These are phyloP conservation scores for Monomorium pharaonis DNA, from an alignment of 1,140 invertebrate genomes.

Conservation along the genomic window DNA sequence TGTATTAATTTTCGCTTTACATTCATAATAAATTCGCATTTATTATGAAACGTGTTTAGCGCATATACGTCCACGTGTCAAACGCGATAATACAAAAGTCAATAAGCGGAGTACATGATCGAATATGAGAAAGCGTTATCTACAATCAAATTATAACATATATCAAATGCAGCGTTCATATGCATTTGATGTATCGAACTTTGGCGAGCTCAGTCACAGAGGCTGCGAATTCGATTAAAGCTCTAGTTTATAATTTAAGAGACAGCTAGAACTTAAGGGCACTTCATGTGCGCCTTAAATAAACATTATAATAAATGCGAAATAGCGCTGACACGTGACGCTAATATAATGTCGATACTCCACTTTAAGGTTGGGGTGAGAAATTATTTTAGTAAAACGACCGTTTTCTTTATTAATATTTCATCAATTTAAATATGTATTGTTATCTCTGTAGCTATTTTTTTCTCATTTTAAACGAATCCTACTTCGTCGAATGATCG, in stretches of 20 bases:
- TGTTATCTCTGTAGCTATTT: neutral
- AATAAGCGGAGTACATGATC: conserved; percentile 31
- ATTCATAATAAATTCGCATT: conserved; percentile 16
- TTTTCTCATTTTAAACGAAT: neutral
- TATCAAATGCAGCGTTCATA: conserved; percentile 40
- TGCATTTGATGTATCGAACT: conserved; percentile 53
- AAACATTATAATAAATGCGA: conserved; percentile 56
- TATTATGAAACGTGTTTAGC: neutral
- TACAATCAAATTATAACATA: conserved; percentile 44
- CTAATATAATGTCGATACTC: neutral
- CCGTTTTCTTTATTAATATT: neutral
- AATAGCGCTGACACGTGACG: neutral
- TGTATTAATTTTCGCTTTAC: conserved; percentile 27
- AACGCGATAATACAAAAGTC: conserved; percentile 40
- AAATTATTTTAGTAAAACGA: neutral
- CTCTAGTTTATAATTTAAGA: conserved; percentile 41
- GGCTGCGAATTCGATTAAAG: conserved; percentile 42
- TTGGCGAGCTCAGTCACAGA: neutral
- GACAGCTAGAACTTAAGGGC: conserved; percentile 39
- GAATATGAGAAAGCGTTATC: conserved; percentile 5
- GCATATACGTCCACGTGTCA: conserved; percentile 34
- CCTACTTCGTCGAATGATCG: neutral
- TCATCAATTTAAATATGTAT: neutral
- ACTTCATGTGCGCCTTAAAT: conserved; percentile 32
- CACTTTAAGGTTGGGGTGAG: neutral